Percentiles rank a stretch among this genome's conserved stretches.
These are phyloP conservation scores for Heliopora coerulea DNA, from an alignment of 92 coral and sea anemone species.

Conservation along the genomic window DNA sequence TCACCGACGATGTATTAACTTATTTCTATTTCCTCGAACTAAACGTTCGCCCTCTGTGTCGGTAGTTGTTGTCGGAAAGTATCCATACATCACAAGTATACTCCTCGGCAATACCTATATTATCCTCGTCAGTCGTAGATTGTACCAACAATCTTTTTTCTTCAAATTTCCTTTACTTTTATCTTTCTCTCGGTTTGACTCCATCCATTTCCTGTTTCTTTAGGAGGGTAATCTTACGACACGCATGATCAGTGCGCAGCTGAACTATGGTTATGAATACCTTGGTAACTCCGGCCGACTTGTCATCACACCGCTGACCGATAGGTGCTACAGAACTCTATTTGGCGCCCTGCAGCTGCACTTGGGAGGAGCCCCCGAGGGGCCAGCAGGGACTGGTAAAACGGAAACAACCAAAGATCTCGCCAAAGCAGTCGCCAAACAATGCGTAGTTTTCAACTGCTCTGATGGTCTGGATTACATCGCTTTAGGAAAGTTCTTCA, in stretches of 20 bases:
- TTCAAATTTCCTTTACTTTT: no score
- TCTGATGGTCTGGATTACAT: conserved; percentile 48
- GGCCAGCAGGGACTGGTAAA: conserved; percentile 98
- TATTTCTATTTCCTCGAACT: no score
- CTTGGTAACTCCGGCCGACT: conserved; percentile 97
- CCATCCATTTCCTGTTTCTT: background rate
- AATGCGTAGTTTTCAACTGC: conserved; percentile 43
- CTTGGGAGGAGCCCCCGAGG: conserved; percentile 98
- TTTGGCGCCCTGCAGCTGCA: conserved; percentile 97
- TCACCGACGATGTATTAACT: no score
- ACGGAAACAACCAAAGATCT: conserved; percentile 66
- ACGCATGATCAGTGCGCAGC: conserved; percentile 94
- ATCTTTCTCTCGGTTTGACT: no score
- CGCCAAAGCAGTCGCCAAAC: conserved; percentile 44
- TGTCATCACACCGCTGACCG: conserved; percentile 96
- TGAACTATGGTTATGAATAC: conserved; percentile 90
- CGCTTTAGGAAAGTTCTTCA: conserved; percentile 41
- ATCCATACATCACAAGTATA: no score
- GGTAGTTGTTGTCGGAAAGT: no score
- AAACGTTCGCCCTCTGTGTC: no score
- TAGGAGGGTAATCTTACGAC: conserved; percentile 93
- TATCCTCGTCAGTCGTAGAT: no score
- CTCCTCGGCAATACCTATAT: no score
- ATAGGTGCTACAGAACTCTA: conserved; percentile 94
- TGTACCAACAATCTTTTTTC: no score